phyloP scores from a whole-genome alignment of 2,888 invertebrate genomes.

The Idaea aversata region DNA sequence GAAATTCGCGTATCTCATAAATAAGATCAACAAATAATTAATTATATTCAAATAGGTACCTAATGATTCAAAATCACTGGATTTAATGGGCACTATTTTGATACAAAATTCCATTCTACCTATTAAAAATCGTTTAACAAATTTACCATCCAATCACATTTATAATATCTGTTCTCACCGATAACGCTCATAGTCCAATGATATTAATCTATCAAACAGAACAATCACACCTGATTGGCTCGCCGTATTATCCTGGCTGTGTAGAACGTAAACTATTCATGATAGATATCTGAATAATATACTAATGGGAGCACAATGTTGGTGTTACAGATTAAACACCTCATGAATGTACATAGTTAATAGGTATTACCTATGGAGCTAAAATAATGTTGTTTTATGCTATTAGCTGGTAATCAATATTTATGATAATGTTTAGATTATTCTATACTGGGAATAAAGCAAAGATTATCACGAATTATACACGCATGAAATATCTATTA shows the following conservation, averaged over 20 bases:
- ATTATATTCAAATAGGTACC: too few relatives aligned
- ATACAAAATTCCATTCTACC: too few relatives aligned
- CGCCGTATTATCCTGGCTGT: background rate
- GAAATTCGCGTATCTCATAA: too few relatives aligned
- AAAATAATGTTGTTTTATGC: background rate
- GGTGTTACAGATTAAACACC: background rate
- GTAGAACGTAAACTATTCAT: background rate
- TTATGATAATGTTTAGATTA: background rate
- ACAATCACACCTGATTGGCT: background rate
- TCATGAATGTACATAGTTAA: background rate
- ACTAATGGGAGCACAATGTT: background rate
- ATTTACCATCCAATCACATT: too few relatives aligned
- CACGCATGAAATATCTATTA: background rate
- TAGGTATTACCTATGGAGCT: background rate
- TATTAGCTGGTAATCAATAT: background rate
- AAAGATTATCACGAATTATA: background rate
- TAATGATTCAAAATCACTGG: too few relatives aligned
- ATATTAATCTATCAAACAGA: background rate
- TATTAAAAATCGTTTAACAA: too few relatives aligned
- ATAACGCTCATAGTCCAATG: background rate
- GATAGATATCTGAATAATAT: background rate
- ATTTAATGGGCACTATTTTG: too few relatives aligned
- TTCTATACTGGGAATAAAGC: background rate
- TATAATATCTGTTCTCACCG: background rate
- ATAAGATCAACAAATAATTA: too few relatives aligned